phyloP scores from a whole-genome alignment of 2,113 vertebrate genomes.

The Nanorana parkeri region DNA sequence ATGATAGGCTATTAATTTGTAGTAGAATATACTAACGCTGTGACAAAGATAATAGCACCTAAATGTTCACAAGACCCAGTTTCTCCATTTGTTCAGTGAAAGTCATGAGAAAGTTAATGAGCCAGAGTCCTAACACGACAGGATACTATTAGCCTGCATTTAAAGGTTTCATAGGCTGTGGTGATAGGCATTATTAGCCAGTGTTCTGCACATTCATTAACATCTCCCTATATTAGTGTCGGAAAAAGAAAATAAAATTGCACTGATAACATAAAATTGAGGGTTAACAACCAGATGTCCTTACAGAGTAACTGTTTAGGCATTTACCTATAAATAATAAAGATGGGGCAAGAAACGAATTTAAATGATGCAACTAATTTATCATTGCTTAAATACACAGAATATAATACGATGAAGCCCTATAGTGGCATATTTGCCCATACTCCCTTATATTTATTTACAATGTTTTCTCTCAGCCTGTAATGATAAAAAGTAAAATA shows the following conservation, averaged over 20 bases:
- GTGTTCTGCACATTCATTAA: slow-evolving; percentile 9
- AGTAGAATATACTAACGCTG: not conserved
- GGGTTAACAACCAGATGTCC: not conserved
- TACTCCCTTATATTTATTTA: no score
- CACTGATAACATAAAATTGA: not conserved
- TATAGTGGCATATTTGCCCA: no score
- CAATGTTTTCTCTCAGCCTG: no score
- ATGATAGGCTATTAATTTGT: not conserved
- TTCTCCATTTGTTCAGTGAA: not conserved
- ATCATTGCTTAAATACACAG: no score
- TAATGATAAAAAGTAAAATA: no score
- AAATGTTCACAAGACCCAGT: not conserved
- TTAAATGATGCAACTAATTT: no score
- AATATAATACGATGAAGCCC: no score
- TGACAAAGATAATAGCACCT: not conserved
- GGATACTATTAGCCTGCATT: slow-evolving; percentile 10
- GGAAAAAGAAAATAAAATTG: slow-evolving; percentile 9
- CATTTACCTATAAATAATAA: not conserved
- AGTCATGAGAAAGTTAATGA: slow-evolving; percentile 11
- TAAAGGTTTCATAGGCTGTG: not conserved
- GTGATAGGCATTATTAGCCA: slow-evolving; percentile 12
- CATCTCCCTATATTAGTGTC: slow-evolving; percentile 14
- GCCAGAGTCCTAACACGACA: not conserved
- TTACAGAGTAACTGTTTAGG: not conserved
- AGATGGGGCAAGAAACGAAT: no score